These are phyloP conservation scores for Erethizon dorsatum DNA, from an alignment of 2,797 vertebrate species.

Conservation along the genomic window DNA sequence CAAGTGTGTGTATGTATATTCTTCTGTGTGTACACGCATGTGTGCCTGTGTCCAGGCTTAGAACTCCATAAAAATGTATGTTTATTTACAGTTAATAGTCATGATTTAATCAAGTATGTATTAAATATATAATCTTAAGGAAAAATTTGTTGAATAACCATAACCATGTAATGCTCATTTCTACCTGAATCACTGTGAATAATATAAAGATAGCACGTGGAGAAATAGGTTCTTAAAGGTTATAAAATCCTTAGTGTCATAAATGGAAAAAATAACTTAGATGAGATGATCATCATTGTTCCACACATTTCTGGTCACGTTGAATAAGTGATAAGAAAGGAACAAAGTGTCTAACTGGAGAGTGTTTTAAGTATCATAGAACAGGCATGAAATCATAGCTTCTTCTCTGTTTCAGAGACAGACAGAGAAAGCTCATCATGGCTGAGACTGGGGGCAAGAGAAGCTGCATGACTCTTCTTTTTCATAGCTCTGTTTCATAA, in stretches of 20 bases:
- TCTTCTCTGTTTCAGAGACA: constrained; percentile 29
- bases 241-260: not conserved
- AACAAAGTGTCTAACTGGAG: not conserved
- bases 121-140: constrained; percentile 8
- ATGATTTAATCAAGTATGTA: not conserved
- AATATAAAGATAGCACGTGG: not conserved
- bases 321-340: constrained; percentile 11
- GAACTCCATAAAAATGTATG: not conserved
- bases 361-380: not conserved
- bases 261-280: constrained; percentile 2
- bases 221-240: constrained; percentile 31
- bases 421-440: constrained; percentile 9
- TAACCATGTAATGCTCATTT: not conserved
- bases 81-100: not conserved
- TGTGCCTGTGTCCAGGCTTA: not conserved
- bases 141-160: not conserved
- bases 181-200: not conserved
- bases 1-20: not conserved
- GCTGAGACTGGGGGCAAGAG: not conserved
- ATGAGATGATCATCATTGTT: not conserved
- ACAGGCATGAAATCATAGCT: constrained; percentile 18
- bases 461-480: not conserved
- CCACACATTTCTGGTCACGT: not conserved
- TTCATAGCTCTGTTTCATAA: not conserved
- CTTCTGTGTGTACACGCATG: not conserved